A percentile compares a stretch with the other conserved stretches of the same genome.
Evolutionary conservation across 64 coral and sea anemone species (phyloP).

Genomic region (Anthopleura sola): DNA sequence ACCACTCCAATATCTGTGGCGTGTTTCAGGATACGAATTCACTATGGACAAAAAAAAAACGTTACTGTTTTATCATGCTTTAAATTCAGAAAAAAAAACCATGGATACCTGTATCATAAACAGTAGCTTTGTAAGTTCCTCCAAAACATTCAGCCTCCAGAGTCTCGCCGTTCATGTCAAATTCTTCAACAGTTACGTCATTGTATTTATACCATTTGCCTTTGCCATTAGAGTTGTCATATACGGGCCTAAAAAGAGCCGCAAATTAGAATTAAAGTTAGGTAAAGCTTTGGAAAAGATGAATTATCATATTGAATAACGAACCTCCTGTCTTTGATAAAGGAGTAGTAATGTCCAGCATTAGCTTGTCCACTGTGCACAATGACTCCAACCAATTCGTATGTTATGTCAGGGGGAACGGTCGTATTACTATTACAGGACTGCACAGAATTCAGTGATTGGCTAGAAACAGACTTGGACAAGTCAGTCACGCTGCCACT

Average conservation of each 20-base stretch:
- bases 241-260: background rate
- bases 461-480: slow-evolving; percentile 44
- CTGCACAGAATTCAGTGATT: slow-evolving; percentile 59
- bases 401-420: slow-evolving; percentile 58
- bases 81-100: too few species aligned
- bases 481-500: slow-evolving; percentile 68
- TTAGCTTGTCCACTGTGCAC: slow-evolving; percentile 92
- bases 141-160: slow-evolving; percentile 93
- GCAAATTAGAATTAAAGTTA: background rate
- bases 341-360: slow-evolving; percentile 87
- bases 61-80: background rate
- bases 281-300: background rate
- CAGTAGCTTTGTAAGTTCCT: slow-evolving; percentile 87
- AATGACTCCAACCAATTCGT: slow-evolving; percentile 77
- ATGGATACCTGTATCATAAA: slow-evolving; percentile 79
- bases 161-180: slow-evolving; percentile 73
- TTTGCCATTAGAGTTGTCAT: background rate
- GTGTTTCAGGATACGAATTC: slow-evolving; percentile 81
- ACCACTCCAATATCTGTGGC: slow-evolving; percentile 88
- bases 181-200: slow-evolving; percentile 69
- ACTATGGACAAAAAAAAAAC: slow-evolving; percentile 37
- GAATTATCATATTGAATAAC: too few species aligned
- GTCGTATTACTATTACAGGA: slow-evolving; percentile 11
- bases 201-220: slow-evolving; percentile 87
- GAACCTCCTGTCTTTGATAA: slow-evolving; percentile 84